These are phyloP conservation scores for Meloidogyne exigua DNA, from an alignment of 1,140 invertebrate species.

Conservation along the genomic window DNA sequence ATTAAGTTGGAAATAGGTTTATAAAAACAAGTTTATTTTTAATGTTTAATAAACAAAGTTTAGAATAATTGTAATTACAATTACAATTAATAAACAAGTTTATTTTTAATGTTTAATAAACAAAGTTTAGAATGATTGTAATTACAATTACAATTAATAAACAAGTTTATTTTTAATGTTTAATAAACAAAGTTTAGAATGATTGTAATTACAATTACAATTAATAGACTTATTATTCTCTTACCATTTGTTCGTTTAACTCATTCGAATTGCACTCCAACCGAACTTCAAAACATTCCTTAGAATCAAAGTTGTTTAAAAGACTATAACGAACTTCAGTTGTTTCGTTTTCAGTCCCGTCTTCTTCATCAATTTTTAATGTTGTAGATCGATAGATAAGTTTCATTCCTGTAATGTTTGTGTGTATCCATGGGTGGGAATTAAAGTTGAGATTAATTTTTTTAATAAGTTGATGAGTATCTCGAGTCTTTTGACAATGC, in stretches of 20 bases:
- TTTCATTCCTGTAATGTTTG: slow-evolving; percentile 8
- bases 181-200: neutral
- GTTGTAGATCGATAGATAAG: slow-evolving; percentile 10
- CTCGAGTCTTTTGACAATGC: neutral
- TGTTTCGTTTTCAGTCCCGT: neutral
- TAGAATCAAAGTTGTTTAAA: neutral
- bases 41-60: too few relatives aligned
- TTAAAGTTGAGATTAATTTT: slow-evolving; percentile 13
- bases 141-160: too few relatives aligned
- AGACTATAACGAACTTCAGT: slow-evolving; percentile 12
- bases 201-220: too few relatives aligned
- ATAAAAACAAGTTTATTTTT: neutral
- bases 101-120: neutral
- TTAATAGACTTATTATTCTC: neutral
- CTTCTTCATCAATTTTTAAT: slow-evolving; percentile 10
- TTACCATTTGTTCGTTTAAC: slow-evolving; percentile 15
- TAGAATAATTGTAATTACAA: too few relatives aligned
- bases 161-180: neutral
- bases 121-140: too few relatives aligned
- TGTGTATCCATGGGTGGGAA: slow-evolving; percentile 8
- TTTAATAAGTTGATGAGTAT: neutral
- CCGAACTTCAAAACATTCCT: slow-evolving; percentile 9
- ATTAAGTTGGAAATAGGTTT: neutral
- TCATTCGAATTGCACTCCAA: neutral
- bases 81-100: too few relatives aligned